Evolutionary conservation across 2,113 vertebrate species (phyloP).

Genomic region (Scortum barcoo): DNA sequence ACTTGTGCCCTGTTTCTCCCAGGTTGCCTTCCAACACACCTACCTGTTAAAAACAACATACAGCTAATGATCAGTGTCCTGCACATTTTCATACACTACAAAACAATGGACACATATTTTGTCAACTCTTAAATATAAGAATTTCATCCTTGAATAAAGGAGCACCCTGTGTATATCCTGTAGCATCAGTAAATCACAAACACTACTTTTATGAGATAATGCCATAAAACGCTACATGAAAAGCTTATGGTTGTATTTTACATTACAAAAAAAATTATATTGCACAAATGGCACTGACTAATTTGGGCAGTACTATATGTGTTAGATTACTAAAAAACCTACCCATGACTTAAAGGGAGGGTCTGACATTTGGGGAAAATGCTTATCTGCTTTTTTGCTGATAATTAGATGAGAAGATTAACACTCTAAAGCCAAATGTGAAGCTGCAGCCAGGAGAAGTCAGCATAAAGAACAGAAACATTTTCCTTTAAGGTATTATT

Average conservation of each 20-base stretch:
- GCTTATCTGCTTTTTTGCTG: too few relatives aligned
- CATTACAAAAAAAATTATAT: too few relatives aligned
- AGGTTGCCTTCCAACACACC: constrained; percentile 84
- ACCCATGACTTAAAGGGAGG: background rate
- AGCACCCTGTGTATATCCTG: background rate
- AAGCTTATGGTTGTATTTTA: too few relatives aligned
- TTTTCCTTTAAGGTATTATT: background rate
- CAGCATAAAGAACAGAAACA: background rate
- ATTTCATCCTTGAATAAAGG: too few relatives aligned
- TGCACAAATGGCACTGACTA: too few relatives aligned
- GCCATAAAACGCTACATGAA: too few relatives aligned
- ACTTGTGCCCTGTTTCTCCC: constrained; percentile 80
- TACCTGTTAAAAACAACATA: constrained; percentile 57
- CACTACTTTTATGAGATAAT: background rate
- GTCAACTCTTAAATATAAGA: background rate
- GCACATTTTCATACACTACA: background rate
- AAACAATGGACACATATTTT: background rate
- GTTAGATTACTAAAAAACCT: background rate
- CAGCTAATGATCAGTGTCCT: background rate
- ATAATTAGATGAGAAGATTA: too few relatives aligned
- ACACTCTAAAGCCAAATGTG: too few relatives aligned
- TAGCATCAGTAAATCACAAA: background rate
- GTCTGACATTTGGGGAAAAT: background rate
- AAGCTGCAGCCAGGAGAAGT: background rate
- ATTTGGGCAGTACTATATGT: background rate